phyloP scores from a whole-genome alignment of 2,888 invertebrate genomes.

The Prosopocoilus inquinatus region DNA sequence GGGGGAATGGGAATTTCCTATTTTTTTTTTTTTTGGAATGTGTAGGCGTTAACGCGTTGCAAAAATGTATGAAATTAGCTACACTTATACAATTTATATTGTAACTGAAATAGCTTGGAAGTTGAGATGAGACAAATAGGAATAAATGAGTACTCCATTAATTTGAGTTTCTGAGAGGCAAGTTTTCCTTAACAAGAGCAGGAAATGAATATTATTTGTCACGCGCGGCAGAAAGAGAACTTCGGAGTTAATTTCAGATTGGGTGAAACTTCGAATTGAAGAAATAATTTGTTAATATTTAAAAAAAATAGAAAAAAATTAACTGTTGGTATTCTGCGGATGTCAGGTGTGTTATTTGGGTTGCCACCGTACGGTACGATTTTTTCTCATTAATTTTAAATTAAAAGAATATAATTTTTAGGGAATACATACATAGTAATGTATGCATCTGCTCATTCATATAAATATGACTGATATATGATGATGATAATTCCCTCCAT shows the following conservation, averaged over 20 bases:
- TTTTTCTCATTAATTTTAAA: too few relatives aligned
- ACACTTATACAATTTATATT: slow-evolving; percentile 21
- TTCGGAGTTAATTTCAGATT: not conserved
- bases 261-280: not conserved
- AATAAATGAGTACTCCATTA: slow-evolving; percentile 32
- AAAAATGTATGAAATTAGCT: not conserved
- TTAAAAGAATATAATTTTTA: too few relatives aligned
- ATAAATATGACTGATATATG: slow-evolving; percentile 32
- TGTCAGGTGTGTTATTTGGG: too few relatives aligned
- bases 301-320: too few relatives aligned
- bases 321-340: too few relatives aligned
- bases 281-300: not conserved
- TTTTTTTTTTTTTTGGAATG: too few relatives aligned
- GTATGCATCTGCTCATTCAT: not conserved
- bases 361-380: too few relatives aligned
- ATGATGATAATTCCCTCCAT: slow-evolving; percentile 27
- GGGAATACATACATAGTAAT: too few relatives aligned
- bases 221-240: slow-evolving; percentile 18
- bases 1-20: too few relatives aligned
- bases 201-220: slow-evolving; percentile 35
- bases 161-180: slow-evolving; percentile 28
- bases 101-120: slow-evolving; percentile 25
- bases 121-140: slow-evolving; percentile 30
- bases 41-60: too few relatives aligned
- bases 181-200: slow-evolving; percentile 26